Evolutionary conservation across 2,113 vertebrate species (phyloP).

Genomic region (Toxotes jaculatrix): DNA sequence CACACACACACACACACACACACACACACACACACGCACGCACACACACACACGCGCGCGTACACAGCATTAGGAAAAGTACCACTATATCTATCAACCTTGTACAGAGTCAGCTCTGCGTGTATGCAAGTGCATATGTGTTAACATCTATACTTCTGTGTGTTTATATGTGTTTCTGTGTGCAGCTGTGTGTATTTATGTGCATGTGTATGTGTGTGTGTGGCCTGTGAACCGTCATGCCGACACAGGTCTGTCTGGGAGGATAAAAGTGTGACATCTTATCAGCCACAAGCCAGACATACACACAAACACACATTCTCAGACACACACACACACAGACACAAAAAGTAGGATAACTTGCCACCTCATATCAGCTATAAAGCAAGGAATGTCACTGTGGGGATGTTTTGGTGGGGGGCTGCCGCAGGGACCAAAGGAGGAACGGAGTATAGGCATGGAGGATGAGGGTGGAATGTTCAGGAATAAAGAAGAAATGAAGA

Average conservation of each 20-base stretch:
- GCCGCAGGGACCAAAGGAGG: neutral
- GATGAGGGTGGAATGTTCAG: neutral
- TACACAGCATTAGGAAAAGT: conserved; percentile 23
- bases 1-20: neutral
- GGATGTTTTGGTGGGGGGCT: neutral
- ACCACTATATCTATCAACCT: conserved; percentile 15
- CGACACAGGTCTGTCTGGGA: conserved; percentile 62
- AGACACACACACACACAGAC: conserved; percentile 4
- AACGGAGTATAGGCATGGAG: neutral
- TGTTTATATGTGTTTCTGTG: neutral
- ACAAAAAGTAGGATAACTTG: conserved; percentile 48
- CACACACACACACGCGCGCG: neutral
- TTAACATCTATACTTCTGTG: neutral
- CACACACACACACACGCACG: too few relatives aligned
- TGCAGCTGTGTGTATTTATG: neutral
- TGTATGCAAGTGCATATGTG: conserved; percentile 1
- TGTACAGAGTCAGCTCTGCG: conserved; percentile 1
- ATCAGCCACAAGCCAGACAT: conserved; percentile 69
- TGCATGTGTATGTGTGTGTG: neutral
- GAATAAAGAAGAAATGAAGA: conserved; percentile 30
- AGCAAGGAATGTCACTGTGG: conserved; percentile 34
- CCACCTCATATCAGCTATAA: conserved; percentile 60
- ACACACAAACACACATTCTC: conserved; percentile 35
- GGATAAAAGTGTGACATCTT: conserved; percentile 72
- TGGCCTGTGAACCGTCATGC: conserved; percentile 53